Evolutionary conservation across 2,113 vertebrate species (phyloP), one percentile per base, ranked within the genome.

Genomic region (Axis porcinus): DNA sequence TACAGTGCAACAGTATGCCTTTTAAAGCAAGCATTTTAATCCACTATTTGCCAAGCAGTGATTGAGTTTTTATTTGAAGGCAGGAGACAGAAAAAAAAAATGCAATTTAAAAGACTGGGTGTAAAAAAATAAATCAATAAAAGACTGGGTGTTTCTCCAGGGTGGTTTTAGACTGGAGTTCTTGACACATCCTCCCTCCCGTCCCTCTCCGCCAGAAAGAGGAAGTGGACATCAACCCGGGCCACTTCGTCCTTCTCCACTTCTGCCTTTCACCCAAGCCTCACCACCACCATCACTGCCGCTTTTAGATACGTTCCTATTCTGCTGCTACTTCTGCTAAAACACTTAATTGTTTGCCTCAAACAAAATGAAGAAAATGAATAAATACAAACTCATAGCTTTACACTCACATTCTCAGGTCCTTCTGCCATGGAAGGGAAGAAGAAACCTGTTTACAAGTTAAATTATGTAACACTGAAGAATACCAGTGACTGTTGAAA

Each of bases 401-500:
- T 88, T 52, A 17, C 62, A 11, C n/a, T n/a, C 13, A 45, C 52
- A 47, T 83, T 91, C 33, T 86, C 33, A 23, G 40, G 27, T 43
- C 81, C 57, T 16, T 81, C 16, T 57, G 30, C 67, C 43, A 17
- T 2, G 40, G 30, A 21, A 90, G 25, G 30, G 27, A 88, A 58
- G 52, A 88, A 23, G 52, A 55, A 28, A 47, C n/a, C 50, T 57
- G 0, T 81, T 87, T 8, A 19, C 4, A 76, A 62, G 23, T 36
- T 94, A 92, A 74, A 36, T 23, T 86, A 36, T 67, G 78, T 95
- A 96, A 25, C 89, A 91, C 19, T 96, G 5, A 94, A 92, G 62
- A 96, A 21, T 79, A 83, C 60, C 67, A 60, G 9, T 55, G 14
- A 52, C 67, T 94, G 3, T 36, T 87, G 45, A 79, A 94, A 95